A percentile compares a stretch with the other conserved stretches of the same genome.
Conservation (phyloP, 2,113 vertebrate genomes). For the Poeciliopsis occidentalis region DNA sequence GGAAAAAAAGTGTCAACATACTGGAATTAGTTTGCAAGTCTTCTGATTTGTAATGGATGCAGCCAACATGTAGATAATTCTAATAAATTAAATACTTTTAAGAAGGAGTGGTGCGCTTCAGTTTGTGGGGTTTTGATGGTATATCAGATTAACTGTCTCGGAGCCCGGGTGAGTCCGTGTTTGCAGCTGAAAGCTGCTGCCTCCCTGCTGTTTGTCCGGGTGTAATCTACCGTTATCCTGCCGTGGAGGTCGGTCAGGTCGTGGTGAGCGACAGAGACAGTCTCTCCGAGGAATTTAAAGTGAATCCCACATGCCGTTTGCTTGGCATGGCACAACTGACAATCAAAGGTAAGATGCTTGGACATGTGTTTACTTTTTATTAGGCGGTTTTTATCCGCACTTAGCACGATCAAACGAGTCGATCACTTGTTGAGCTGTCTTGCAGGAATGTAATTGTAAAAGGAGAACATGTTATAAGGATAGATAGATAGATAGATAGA, state of each 20-base stretch:
- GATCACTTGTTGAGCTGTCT: background rate
- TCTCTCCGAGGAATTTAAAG: constrained; percentile 20
- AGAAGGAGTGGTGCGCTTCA: background rate
- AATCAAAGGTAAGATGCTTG: constrained; percentile 25
- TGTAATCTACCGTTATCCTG: constrained; percentile 28
- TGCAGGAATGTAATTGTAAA: no score
- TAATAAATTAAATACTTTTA: constrained; percentile 42
- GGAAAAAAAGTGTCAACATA: background rate
- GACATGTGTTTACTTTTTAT: background rate
- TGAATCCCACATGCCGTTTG: background rate
- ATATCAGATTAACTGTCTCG: background rate
- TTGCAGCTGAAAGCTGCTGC: background rate
- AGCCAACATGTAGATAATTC: constrained; percentile 43
- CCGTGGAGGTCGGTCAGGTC: constrained; percentile 23
- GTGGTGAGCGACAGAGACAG: constrained; percentile 10
- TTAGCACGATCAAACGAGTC: no score
- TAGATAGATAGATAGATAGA: no score
- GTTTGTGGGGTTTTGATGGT: background rate
- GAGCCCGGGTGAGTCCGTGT: background rate
- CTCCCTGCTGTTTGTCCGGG: background rate
- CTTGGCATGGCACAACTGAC: constrained; percentile 58
- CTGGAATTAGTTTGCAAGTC: background rate
- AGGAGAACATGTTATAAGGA: no score
- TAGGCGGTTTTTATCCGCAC: background rate
- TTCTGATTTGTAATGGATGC: background rate